Conservation (phyloP, 1,140 invertebrate genomes). For the Cepaea nemoralis region DNA sequence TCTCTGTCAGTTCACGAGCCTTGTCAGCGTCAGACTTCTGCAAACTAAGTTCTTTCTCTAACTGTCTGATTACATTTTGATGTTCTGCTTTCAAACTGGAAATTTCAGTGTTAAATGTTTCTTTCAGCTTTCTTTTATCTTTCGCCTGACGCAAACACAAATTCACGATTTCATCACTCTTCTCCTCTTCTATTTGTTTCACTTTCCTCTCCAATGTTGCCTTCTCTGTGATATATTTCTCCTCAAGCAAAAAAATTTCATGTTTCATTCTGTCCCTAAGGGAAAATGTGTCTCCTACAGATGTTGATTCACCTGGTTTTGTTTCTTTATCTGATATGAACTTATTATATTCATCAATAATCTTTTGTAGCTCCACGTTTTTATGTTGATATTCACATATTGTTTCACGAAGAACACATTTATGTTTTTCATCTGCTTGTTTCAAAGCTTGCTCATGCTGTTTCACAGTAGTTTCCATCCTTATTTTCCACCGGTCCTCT, state of each 20-base stretch:
- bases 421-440: neutral
- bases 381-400: neutral
- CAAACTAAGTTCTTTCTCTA: neutral
- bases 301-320: neutral
- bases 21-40: neutral
- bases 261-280: neutral
- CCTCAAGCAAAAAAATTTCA: neutral
- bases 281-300: neutral
- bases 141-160: neutral
- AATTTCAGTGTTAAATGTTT: neutral
- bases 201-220: neutral
- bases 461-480: constrained; percentile 5
- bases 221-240: neutral
- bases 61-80: neutral
- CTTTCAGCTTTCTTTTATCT: neutral
- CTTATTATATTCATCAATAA: neutral
- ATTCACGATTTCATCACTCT: neutral
- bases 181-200: neutral
- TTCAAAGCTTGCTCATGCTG: constrained; percentile 18
- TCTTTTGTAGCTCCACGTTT: neutral
- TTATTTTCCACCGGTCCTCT: neutral
- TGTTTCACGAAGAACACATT: neutral
- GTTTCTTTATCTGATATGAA: neutral
- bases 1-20: neutral
- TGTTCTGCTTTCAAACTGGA: neutral